Evolutionary conservation across 2,888 invertebrate genomes (phyloP).

Genomic region (Punctoribates punctum): DNA sequence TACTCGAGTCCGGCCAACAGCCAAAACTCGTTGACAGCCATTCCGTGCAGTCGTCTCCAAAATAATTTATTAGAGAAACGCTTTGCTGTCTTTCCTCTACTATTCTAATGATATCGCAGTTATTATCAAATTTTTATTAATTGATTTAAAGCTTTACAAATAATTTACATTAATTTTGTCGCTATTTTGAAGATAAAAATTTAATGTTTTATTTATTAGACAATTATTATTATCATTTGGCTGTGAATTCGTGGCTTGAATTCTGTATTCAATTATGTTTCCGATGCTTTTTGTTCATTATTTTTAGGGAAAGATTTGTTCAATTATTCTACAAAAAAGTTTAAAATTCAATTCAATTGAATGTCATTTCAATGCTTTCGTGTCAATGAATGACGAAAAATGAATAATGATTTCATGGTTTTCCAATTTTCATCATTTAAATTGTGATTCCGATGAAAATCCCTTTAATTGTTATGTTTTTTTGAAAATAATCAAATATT

Average conservation of each 20-base stretch:
- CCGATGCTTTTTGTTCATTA: not conserved
- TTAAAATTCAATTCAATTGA: not conserved
- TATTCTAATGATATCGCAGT: conserved; percentile 13
- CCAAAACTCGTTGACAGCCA: not conserved
- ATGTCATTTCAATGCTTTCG: not conserved
- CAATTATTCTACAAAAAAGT: not conserved
- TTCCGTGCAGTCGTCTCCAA: not conserved
- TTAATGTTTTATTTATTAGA: conserved; percentile 25
- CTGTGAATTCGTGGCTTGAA: conserved; percentile 19
- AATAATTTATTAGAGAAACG: not conserved
- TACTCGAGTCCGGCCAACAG: not conserved
- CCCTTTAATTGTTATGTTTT: not conserved
- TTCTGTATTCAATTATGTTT: conserved; percentile 22
- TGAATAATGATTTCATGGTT: not conserved
- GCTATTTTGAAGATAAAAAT: not conserved
- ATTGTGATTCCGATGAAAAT: not conserved
- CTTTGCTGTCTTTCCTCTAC: not conserved
- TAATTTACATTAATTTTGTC: conserved; percentile 26
- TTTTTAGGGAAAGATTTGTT: not conserved
- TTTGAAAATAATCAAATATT: not conserved
- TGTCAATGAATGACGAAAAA: not conserved
- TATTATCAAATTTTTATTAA: conserved; percentile 10
- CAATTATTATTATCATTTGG: not conserved
- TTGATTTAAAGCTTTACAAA: conserved; percentile 20
- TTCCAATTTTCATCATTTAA: not conserved